Evolutionary conservation across 2,888 invertebrate species (phyloP).

Genomic region (Sesia bembeciformis): DNA sequence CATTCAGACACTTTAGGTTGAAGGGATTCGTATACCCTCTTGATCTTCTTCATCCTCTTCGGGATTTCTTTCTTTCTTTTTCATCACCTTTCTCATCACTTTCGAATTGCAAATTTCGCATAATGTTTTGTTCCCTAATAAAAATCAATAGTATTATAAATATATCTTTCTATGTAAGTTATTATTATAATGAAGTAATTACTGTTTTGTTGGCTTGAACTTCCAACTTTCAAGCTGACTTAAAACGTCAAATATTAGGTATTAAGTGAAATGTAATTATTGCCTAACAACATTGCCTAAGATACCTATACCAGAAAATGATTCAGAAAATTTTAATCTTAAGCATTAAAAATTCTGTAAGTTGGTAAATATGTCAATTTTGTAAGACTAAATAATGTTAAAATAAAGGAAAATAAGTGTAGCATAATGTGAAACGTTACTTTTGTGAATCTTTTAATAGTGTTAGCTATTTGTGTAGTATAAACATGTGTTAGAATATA

Average conservation of each 20-base stretch:
- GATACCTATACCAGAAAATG: too few relatives aligned
- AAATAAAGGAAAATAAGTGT: conserved; percentile 1
- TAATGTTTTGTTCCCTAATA: conserved; percentile 91
- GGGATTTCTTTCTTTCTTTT: conserved; percentile 74
- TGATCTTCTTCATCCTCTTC: conserved; percentile 57
- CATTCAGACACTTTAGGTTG: not conserved
- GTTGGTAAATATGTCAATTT: too few relatives aligned
- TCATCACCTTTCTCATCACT: conserved; percentile 79
- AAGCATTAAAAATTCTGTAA: too few relatives aligned
- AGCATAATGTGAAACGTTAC: conserved; percentile 13
- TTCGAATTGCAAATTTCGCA: conserved; percentile 89
- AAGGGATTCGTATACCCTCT: conserved; percentile 49
- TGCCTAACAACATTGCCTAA: too few relatives aligned
- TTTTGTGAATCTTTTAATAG: not conserved
- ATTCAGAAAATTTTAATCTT: too few relatives aligned
- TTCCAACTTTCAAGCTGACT: too few relatives aligned
- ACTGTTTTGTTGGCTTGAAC: too few relatives aligned
- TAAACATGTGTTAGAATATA: conserved; percentile 1
- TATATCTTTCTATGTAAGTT: not conserved
- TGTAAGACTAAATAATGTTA: too few relatives aligned
- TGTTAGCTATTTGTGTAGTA: conserved; percentile 3
- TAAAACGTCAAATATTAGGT: too few relatives aligned
- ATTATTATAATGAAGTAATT: not conserved
- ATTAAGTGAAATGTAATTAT: too few relatives aligned
- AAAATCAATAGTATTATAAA: conserved; percentile 36